These are phyloP conservation scores for Diabrotica balteata DNA, from an alignment of 2,888 invertebrate genomes.

Conservation along the genomic window DNA sequence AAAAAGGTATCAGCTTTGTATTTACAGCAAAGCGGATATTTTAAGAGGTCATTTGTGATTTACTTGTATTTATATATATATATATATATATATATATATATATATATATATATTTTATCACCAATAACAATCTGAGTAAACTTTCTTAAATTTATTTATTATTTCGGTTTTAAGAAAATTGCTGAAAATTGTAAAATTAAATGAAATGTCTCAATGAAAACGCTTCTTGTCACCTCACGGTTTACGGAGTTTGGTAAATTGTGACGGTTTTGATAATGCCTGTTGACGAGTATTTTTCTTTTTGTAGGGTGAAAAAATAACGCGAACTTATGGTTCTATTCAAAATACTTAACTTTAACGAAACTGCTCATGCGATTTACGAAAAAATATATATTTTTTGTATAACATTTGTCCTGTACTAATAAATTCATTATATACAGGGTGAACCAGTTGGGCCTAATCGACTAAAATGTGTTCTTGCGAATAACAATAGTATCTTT, in stretches of 20 bases:
- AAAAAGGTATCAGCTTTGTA: too few relatives aligned
- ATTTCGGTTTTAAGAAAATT: neutral
- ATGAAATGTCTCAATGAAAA: constrained; percentile 19
- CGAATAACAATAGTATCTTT: too few relatives aligned
- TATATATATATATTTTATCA: too few relatives aligned
- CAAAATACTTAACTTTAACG: constrained; percentile 10
- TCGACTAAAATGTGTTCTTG: too few relatives aligned
- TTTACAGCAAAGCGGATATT: too few relatives aligned
- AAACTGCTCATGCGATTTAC: constrained; percentile 10
- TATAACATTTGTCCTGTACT: neutral
- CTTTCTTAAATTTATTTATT: neutral
- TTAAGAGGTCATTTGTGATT: too few relatives aligned
- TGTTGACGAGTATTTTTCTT: constrained; percentile 41
- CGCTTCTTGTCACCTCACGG: constrained; percentile 56
- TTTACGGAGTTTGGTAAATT: constrained; percentile 59
- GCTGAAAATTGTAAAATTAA: neutral
- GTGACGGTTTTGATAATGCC: constrained; percentile 59
- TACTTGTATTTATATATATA: too few relatives aligned
- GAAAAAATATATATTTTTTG: constrained; percentile 2
- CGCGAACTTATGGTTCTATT: constrained; percentile 13
- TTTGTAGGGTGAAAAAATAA: constrained; percentile 26
- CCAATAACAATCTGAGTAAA: neutral
- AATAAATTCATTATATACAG: too few relatives aligned
- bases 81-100: too few relatives aligned
- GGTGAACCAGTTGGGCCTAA: too few relatives aligned